phyloP scores from a whole-genome alignment of 2,888 invertebrate genomes.

The Cataglyphis altisquamis region DNA sequence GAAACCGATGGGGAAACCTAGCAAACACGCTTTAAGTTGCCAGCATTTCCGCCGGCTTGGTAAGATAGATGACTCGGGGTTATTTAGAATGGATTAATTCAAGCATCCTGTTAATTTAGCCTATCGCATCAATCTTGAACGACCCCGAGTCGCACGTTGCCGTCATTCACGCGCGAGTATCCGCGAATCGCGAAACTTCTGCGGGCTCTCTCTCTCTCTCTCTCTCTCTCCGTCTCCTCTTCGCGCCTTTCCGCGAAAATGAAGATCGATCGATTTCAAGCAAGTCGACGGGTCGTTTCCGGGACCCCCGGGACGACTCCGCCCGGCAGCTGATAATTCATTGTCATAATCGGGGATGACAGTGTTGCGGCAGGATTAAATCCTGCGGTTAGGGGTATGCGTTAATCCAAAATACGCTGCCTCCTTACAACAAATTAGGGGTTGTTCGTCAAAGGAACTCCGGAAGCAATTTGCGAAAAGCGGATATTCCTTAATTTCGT shows the following conservation, averaged over 20 bases:
- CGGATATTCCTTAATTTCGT: neutral
- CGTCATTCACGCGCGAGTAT: constrained; percentile 34
- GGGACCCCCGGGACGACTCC: constrained; percentile 5
- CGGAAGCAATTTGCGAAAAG: neutral
- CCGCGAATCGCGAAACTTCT: constrained; percentile 32
- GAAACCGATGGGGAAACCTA: constrained; percentile 49
- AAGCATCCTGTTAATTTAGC: constrained; percentile 79
- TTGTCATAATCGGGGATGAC: constrained; percentile 37
- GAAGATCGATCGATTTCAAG: constrained; percentile 53
- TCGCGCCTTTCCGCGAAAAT: constrained; percentile 46
- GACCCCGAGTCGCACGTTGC: constrained; percentile 15
- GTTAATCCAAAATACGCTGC: neutral
- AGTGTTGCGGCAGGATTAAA: constrained; percentile 15
- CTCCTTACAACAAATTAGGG: constrained; percentile 9
- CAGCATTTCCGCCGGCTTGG: constrained; percentile 59
- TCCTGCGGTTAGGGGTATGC: neutral
- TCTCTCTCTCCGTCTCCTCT: neutral
- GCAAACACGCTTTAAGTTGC: neutral
- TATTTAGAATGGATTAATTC: constrained; percentile 80
- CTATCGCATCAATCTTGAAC: constrained; percentile 74
- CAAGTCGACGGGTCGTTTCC: neutral
- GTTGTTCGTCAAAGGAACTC: neutral
- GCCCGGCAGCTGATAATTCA: constrained; percentile 25
- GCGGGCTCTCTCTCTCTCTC: neutral
- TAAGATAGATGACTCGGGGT: constrained; percentile 77